Conservation (phyloP, 2,797 vertebrate species). For the Oryzias dopingdopingensis region DNA sequence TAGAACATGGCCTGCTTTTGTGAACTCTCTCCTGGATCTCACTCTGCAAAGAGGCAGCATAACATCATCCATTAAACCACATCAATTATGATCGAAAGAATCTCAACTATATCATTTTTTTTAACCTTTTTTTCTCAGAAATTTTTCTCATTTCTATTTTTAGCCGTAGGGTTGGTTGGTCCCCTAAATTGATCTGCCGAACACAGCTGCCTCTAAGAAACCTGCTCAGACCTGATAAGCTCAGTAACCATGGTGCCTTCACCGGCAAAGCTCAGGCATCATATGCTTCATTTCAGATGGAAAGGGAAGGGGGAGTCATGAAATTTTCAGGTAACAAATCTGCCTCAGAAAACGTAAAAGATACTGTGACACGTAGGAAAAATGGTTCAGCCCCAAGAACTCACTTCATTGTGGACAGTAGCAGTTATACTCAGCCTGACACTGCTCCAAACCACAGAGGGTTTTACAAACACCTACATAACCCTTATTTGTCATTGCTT, state of each 20-base stretch:
- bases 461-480: background rate
- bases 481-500: background rate
- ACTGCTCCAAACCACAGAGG: background rate
- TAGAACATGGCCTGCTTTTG: constrained; percentile 26
- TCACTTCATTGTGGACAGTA: constrained; percentile 1
- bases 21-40: constrained; percentile 16
- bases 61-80: constrained; percentile 36
- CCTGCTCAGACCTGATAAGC: constrained; percentile 77
- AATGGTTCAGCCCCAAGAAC: constrained; percentile 2
- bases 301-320: constrained; percentile 43
- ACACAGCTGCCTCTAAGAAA: constrained; percentile 69
- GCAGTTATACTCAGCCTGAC: constrained; percentile 1
- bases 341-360: constrained; percentile 26
- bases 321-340: constrained; percentile 39
- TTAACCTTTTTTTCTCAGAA: constrained; percentile 11
- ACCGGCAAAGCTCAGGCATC: constrained; percentile 54
- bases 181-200: constrained; percentile 70
- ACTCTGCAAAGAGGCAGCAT: constrained; percentile 27
- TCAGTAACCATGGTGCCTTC: constrained; percentile 59
- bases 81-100: constrained; percentile 38
- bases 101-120: constrained; percentile 21
- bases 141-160: constrained; percentile 70
- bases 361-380: constrained; percentile 11
- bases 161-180: constrained; percentile 64
- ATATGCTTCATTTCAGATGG: constrained; percentile 62